phyloP scores from a whole-genome alignment of 53 echinoderm and acorn worm genomes.

The Actinopyga echinites region DNA sequence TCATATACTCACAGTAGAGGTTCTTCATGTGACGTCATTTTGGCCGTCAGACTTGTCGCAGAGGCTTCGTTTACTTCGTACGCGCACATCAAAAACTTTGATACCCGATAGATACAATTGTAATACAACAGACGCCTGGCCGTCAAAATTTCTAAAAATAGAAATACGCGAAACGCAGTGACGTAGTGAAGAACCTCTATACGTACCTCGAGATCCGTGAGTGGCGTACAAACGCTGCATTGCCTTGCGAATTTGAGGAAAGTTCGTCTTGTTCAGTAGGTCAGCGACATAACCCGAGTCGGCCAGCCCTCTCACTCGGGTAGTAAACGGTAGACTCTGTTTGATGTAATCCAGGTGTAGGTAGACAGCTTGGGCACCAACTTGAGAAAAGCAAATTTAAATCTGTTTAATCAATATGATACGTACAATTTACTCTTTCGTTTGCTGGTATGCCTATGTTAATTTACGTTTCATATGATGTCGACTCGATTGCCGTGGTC shows the following conservation, averaged over 20 bases:
- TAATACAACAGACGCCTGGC: too few relatives aligned
- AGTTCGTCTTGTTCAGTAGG: constrained; percentile 48
- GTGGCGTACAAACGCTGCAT: constrained; percentile 17
- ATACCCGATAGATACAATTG: too few relatives aligned
- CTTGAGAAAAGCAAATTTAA: constrained; percentile 14
- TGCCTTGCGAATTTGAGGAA: constrained; percentile 49
- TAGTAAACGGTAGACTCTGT: constrained; percentile 19
- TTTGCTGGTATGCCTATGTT: too few relatives aligned
- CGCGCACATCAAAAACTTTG: too few relatives aligned
- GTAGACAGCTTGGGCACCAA: constrained; percentile 71
- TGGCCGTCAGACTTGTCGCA: too few relatives aligned
- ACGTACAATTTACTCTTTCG: too few relatives aligned
- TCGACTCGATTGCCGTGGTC: too few relatives aligned
- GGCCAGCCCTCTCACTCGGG: constrained; percentile 58
- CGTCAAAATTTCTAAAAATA: not conserved
- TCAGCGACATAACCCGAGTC: constrained; percentile 78
- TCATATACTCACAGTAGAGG: constrained; percentile 33
- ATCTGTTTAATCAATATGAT: too few relatives aligned
- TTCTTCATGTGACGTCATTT: too few relatives aligned
- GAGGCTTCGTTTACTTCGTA: constrained; percentile 38
- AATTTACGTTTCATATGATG: too few relatives aligned
- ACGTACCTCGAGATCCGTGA: constrained; percentile 1
- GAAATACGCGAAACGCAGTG: too few relatives aligned
- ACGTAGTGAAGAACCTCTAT: too few relatives aligned
- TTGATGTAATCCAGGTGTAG: constrained; percentile 65